phyloP scores from a whole-genome alignment of 2,797 vertebrate genomes.

The Clarias laeviceps region DNA sequence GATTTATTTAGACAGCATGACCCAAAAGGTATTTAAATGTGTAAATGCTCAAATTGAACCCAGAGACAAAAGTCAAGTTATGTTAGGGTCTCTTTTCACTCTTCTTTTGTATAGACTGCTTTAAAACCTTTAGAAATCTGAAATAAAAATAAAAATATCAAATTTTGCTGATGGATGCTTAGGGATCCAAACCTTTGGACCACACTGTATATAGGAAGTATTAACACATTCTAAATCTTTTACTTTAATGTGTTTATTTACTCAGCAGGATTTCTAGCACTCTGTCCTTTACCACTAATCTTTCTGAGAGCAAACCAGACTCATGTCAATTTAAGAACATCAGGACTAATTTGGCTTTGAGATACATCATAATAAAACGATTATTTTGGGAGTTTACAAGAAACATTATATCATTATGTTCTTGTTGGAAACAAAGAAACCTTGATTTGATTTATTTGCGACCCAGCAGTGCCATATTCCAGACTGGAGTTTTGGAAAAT shows the following conservation, averaged over 20 bases:
- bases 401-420: slow-evolving; percentile 26
- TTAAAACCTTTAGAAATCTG: too few species aligned
- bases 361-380: slow-evolving; percentile 15
- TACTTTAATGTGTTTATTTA: neutral
- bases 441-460: slow-evolving; percentile 38
- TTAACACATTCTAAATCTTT: neutral
- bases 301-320: slow-evolving; percentile 6
- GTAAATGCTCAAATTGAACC: too few species aligned
- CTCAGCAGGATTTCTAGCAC: neutral
- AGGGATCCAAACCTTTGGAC: too few species aligned
- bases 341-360: slow-evolving; percentile 9
- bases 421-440: slow-evolving; percentile 27
- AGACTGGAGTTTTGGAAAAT: slow-evolving; percentile 43
- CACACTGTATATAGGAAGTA: neutral
- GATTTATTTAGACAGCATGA: too few species aligned
- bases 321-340: neutral
- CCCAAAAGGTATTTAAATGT: too few species aligned
- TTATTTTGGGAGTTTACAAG: slow-evolving; percentile 22
- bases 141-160: too few species aligned
- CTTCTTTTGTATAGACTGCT: too few species aligned
- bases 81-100: too few species aligned
- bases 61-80: too few species aligned
- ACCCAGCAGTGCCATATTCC: slow-evolving; percentile 27
- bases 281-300: neutral
- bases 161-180: too few species aligned